These are phyloP conservation scores for Phyto melanocephala DNA, from an alignment of 2,888 invertebrate species.

Conservation along the genomic window DNA sequence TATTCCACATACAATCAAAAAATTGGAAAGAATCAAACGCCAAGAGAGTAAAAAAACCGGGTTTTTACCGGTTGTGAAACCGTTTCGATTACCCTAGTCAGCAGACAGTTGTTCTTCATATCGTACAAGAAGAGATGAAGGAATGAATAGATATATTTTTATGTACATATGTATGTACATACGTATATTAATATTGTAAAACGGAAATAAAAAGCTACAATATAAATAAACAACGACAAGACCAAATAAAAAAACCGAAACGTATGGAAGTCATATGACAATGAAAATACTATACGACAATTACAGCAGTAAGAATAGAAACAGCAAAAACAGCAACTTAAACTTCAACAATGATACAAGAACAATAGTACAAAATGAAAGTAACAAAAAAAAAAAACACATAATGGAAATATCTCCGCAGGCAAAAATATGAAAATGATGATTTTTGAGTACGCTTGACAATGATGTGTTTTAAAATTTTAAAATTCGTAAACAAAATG, in stretches of 20 bases:
- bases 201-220: constrained; percentile 38
- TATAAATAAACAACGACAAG: constrained; percentile 38
- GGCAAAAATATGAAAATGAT: constrained; percentile 42
- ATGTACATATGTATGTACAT: background rate
- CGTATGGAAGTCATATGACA: constrained; percentile 46
- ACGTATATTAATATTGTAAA: constrained; percentile 31
- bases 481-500: no score
- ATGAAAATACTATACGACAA: constrained; percentile 42
- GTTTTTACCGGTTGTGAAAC: no score
- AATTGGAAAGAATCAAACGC: no score
- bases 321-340: constrained; percentile 34
- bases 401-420: constrained; percentile 50
- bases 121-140: constrained; percentile 7
- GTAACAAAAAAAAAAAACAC: background rate
- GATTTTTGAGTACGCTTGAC: background rate
- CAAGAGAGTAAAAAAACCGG: no score
- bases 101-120: no score
- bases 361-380: constrained; percentile 37
- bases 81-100: no score
- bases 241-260: constrained; percentile 38
- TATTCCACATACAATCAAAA: no score
- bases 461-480: background rate
- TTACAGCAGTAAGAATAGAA: constrained; percentile 33
- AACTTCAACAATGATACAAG: constrained; percentile 36
- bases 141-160: background rate